Conservation (phyloP, 1,140 invertebrate genomes). For the Eurosta solidaginis region DNA sequence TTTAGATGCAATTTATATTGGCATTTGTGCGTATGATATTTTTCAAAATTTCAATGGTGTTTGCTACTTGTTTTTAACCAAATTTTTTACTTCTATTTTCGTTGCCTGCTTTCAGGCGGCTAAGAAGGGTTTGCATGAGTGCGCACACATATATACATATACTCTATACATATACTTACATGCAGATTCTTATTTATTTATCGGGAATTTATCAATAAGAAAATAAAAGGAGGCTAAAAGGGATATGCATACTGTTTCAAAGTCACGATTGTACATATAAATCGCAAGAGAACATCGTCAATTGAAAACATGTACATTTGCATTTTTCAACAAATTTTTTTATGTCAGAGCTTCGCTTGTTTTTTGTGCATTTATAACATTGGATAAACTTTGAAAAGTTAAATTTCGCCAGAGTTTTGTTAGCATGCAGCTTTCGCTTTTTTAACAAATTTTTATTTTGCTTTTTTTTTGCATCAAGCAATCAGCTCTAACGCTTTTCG, state of each 20-base stretch:
- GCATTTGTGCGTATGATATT: not conserved
- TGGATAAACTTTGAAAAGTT: constrained; percentile 15
- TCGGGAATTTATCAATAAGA: not conserved
- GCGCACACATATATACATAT: not conserved
- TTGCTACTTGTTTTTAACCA: not conserved
- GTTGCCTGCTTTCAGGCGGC: not conserved
- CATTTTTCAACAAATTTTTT: not conserved
- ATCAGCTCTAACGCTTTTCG: not conserved
- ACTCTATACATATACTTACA: too few species aligned
- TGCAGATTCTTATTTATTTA: not conserved
- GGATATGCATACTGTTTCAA: not conserved
- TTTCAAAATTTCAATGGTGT: not conserved
- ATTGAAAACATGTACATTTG: constrained; percentile 13
- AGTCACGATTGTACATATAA: not conserved
- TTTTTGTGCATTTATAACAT: not conserved
- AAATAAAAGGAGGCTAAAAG: not conserved
- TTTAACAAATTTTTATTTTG: not conserved
- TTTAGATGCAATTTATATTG: too few species aligned
- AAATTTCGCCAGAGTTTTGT: not conserved
- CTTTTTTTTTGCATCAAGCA: not conserved
- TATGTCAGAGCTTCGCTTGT: not conserved
- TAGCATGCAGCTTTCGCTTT: constrained; percentile 10
- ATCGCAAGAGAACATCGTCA: not conserved
- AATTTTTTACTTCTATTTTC: not conserved
- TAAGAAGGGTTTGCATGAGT: not conserved